A percentile compares a stretch with the other conserved stretches of the same genome.
Conservation (phyloP, 2,113 vertebrate genomes). For the Ailurus styani region DNA sequence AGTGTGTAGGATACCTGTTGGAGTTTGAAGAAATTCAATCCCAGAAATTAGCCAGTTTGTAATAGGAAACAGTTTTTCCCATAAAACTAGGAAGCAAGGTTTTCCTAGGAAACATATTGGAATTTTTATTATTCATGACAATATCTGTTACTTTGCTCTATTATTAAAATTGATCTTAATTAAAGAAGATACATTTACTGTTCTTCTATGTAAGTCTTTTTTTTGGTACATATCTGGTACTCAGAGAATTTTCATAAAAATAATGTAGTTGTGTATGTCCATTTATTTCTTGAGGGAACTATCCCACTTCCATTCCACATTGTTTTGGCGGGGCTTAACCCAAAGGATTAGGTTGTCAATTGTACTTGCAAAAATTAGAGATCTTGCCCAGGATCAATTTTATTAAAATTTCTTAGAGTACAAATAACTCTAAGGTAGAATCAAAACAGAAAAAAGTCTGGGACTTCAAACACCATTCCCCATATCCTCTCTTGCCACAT, state of each 20-base stretch:
- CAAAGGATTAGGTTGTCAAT: background rate
- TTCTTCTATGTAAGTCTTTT: background rate
- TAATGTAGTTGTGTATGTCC: background rate
- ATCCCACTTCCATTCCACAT: background rate
- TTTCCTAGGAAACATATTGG: background rate
- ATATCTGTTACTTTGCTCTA: background rate
- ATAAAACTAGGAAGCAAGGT: background rate
- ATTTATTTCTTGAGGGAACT: background rate
- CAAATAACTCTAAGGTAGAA: background rate
- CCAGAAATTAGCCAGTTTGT: background rate
- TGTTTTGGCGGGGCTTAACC: background rate
- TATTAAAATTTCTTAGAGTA: background rate
- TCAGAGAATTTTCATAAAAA: background rate
- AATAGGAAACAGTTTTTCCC: background rate
- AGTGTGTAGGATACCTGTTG: background rate
- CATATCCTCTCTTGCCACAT: background rate
- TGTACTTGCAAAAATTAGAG: background rate
- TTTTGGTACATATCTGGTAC: background rate
- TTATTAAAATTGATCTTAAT: background rate
- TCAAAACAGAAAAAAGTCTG: background rate
- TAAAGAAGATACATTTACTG: background rate
- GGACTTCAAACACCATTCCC: background rate
- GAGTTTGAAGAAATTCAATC: background rate
- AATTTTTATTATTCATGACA: slow-evolving; percentile 1
- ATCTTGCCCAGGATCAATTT: background rate